These are phyloP conservation scores for Euzophera pinguis DNA, from an alignment of 2,888 invertebrate genomes.

Conservation along the genomic window DNA sequence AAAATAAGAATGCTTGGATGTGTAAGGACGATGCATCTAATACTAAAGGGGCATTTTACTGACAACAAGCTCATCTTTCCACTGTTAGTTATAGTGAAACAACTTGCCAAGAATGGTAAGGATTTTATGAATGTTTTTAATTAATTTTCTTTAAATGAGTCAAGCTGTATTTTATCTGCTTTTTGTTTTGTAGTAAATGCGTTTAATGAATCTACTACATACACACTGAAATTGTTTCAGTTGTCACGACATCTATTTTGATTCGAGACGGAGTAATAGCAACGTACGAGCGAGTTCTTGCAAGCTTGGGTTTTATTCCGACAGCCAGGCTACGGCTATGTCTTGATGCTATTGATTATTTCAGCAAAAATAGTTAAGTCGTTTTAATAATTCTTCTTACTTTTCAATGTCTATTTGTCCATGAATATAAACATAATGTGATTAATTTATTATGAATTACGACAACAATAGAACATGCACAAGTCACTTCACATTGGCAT, in stretches of 20 bases:
- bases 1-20: constrained; percentile 82
- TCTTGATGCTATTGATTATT: constrained; percentile 83
- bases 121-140: neutral
- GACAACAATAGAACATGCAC: constrained; percentile 25
- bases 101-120: constrained; percentile 81
- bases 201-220: too few species aligned
- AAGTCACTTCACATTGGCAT: constrained; percentile 18
- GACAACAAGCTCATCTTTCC: constrained; percentile 80
- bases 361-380: constrained; percentile 83
- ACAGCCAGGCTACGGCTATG: constrained; percentile 82
- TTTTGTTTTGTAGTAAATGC: too few species aligned
- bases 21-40: constrained; percentile 80
- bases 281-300: constrained; percentile 81
- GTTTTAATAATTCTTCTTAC: constrained; percentile 17
- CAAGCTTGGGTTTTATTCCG: constrained; percentile 80
- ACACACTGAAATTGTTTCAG: constrained; percentile 39
- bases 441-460: constrained; percentile 25
- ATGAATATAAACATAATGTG: constrained; percentile 23
- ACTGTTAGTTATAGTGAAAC: constrained; percentile 79
- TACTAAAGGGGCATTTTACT: constrained; percentile 80
- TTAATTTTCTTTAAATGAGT: constrained; percentile 15
- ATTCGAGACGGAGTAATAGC: constrained; percentile 80
- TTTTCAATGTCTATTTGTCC: constrained; percentile 1
- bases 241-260: constrained; percentile 68
- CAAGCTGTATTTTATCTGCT: too few species aligned